Evolutionary conservation across 2,888 invertebrate species (phyloP).

Genomic region (Venusia cambrica): DNA sequence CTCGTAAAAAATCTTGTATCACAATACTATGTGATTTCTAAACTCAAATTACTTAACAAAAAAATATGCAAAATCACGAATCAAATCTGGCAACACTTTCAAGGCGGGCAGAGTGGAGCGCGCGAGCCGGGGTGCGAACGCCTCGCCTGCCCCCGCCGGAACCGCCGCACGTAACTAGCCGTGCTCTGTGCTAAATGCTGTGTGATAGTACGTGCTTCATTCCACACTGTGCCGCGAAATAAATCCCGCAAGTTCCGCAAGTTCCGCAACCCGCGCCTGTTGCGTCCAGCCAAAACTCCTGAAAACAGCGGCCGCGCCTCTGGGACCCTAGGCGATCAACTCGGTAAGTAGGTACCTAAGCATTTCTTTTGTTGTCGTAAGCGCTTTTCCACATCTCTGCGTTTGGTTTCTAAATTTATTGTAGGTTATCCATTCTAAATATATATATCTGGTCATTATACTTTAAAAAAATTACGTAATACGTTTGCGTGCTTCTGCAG

Average conservation of each 20-base stretch:
- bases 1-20: too few species aligned
- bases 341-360: conserved; percentile 54
- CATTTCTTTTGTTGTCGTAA: conserved; percentile 48
- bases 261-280: conserved; percentile 45
- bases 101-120: conserved; percentile 59
- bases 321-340: conserved; percentile 44
- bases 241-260: too few species aligned
- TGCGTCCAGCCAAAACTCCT: conserved; percentile 42
- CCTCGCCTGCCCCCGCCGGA: conserved; percentile 48
- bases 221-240: conserved; percentile 23
- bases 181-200: conserved; percentile 33
- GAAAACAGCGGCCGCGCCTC: conserved; percentile 42
- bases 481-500: too few species aligned
- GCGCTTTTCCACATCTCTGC: too few species aligned
- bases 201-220: conserved; percentile 35
- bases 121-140: conserved; percentile 71
- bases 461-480: too few species aligned
- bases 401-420: too few species aligned
- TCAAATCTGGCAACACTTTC: conserved; percentile 36
- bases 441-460: too few species aligned
- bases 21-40: too few species aligned
- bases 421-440: too few species aligned
- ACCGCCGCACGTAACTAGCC: conserved; percentile 38
- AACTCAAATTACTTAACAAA: too few species aligned
- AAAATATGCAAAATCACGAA: conserved; percentile 1